phyloP scores from a whole-genome alignment of 2,797 vertebrate genomes.

The Pterois miles region DNA sequence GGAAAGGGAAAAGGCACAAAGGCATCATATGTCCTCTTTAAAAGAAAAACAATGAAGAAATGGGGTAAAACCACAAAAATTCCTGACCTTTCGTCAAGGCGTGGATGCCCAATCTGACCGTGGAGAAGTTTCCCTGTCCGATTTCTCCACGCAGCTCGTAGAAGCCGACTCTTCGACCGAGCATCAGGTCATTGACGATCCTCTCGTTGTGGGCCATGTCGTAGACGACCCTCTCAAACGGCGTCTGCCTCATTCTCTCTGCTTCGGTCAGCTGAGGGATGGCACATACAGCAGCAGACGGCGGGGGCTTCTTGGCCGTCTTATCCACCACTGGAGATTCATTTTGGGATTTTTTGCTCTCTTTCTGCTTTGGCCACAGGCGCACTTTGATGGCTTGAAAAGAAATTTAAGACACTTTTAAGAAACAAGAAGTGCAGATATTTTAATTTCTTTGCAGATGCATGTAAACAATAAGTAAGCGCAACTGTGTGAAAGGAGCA shows the following conservation, averaged over 20 bases:
- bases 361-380: constrained; percentile 69
- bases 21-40: neutral
- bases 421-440: neutral
- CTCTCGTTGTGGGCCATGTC: constrained; percentile 82
- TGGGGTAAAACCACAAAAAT: neutral
- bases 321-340: constrained; percentile 39
- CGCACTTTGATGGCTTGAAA: constrained; percentile 63
- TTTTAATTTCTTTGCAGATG: neutral
- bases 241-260: constrained; percentile 69
- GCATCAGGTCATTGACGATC: constrained; percentile 72
- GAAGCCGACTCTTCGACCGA: constrained; percentile 81
- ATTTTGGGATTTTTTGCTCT: constrained; percentile 57
- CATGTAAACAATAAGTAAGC: neutral
- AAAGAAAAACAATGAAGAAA: neutral
- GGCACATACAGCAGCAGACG: neutral
- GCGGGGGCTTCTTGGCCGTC: constrained; percentile 9
- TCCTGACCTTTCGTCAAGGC: constrained; percentile 82
- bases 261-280: constrained; percentile 62
- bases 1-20: no score
- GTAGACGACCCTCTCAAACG: constrained; percentile 80
- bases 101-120: constrained; percentile 83
- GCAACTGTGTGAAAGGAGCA: neutral
- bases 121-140: constrained; percentile 84
- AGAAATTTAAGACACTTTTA: neutral
- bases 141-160: constrained; percentile 86